Conservation (phyloP, 2,888 invertebrate species). For the Hipparchia sbordonii region DNA sequence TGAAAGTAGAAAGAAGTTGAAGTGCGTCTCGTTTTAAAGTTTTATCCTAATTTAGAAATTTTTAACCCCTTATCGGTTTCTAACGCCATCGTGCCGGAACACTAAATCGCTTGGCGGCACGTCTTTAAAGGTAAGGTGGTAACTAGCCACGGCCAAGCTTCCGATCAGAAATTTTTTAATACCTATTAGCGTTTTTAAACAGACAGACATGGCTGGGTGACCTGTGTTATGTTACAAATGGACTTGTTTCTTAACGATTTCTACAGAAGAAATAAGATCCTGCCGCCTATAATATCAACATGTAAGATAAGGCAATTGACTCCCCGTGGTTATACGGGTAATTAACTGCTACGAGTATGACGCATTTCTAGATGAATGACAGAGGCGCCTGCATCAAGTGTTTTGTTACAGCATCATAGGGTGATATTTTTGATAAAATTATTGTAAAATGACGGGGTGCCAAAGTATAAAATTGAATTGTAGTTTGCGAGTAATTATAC, state of each 20-base stretch:
- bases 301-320: conserved; percentile 73
- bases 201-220: too few relatives aligned
- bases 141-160: too few relatives aligned
- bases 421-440: conserved; percentile 16
- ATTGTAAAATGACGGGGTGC: conserved; percentile 5
- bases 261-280: conserved; percentile 29
- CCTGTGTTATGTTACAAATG: neutral
- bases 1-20: neutral
- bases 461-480: conserved; percentile 13
- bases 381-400: conserved; percentile 60
- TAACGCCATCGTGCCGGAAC: too few relatives aligned
- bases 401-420: conserved; percentile 38
- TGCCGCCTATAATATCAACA: conserved; percentile 31
- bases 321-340: conserved; percentile 77
- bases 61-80: too few relatives aligned
- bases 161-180: too few relatives aligned
- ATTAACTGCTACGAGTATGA: conserved; percentile 58
- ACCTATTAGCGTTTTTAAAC: too few relatives aligned
- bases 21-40: neutral
- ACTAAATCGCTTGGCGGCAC: too few relatives aligned
- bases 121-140: too few relatives aligned
- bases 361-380: conserved; percentile 47
- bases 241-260: conserved; percentile 3
- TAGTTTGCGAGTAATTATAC: neutral
- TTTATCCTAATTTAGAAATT: neutral